Evolutionary conservation across 2,888 invertebrate genomes (phyloP).

Genomic region (Pharmacophagus antenor): DNA sequence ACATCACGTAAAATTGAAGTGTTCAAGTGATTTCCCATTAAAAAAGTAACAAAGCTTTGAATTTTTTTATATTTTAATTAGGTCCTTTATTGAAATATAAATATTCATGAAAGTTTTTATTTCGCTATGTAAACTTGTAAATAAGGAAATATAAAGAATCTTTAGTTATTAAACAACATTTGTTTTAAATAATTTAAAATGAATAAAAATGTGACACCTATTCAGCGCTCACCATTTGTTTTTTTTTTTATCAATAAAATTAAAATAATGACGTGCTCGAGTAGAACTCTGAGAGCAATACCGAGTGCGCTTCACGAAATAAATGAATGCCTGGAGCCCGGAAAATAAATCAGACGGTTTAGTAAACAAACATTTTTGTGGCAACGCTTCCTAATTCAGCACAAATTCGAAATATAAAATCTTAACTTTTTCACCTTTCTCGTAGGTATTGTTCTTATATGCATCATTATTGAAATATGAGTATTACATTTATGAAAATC

Average conservation of each 20-base stretch:
- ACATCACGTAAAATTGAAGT: no score
- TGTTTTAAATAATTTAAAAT: no score
- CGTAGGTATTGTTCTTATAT: neutral
- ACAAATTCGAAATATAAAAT: conserved; percentile 3
- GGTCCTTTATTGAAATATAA: no score
- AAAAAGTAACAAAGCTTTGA: no score
- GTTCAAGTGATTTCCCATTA: no score
- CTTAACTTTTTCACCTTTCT: neutral
- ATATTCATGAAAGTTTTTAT: no score
- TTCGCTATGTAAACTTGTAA: no score
- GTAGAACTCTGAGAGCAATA: neutral
- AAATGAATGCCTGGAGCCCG: neutral
- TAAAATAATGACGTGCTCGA: conserved; percentile 1
- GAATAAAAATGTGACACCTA: neutral
- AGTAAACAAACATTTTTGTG: conserved; percentile 4
- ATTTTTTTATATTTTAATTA: no score
- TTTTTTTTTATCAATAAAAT: conserved; percentile 1
- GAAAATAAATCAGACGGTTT: conserved; percentile 5
- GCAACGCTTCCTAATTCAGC: neutral
- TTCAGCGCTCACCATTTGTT: neutral
- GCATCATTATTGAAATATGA: no score
- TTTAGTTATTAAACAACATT: no score
- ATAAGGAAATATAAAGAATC: no score
- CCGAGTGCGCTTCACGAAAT: conserved; percentile 5
- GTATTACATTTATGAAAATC: no score